phyloP scores from a whole-genome alignment of 2,113 vertebrate genomes.

The Saiga tatarica region DNA sequence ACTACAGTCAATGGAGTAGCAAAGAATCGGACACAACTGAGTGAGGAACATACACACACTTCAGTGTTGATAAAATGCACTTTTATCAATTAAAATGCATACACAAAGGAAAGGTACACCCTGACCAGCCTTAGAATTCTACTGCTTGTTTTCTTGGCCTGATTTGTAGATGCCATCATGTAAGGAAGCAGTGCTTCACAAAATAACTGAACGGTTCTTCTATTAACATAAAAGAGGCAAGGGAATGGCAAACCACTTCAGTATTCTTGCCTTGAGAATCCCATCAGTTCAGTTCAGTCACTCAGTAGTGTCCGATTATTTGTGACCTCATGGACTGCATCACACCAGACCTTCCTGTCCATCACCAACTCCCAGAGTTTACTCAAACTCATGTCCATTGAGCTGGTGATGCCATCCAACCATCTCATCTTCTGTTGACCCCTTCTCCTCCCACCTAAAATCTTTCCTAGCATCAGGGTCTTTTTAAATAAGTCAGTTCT shows the following conservation, averaged over 20 bases:
- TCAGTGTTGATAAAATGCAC: neutral
- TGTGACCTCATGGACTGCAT: neutral
- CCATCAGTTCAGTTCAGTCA: neutral
- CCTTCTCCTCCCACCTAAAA: neutral
- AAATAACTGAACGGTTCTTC: neutral
- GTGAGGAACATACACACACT: neutral
- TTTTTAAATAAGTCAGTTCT: neutral
- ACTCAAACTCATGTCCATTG: neutral
- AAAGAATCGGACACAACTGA: neutral
- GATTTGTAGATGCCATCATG: neutral
- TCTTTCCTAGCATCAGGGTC: neutral
- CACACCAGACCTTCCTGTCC: neutral
- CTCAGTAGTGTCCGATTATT: neutral
- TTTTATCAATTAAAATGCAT: neutral
- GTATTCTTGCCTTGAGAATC: neutral
- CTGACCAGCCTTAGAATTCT: neutral
- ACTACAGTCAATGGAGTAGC: neutral
- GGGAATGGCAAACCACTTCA: neutral
- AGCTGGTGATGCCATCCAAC: neutral
- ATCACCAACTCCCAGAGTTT: neutral
- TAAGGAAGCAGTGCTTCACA: neutral
- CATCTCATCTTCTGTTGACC: neutral
- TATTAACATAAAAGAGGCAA: neutral
- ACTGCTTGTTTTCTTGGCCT: neutral
- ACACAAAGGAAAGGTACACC: accelerated